Evolutionary conservation across 2,888 invertebrate species (phyloP).

Genomic region (Temnothorax ravouxi): DNA sequence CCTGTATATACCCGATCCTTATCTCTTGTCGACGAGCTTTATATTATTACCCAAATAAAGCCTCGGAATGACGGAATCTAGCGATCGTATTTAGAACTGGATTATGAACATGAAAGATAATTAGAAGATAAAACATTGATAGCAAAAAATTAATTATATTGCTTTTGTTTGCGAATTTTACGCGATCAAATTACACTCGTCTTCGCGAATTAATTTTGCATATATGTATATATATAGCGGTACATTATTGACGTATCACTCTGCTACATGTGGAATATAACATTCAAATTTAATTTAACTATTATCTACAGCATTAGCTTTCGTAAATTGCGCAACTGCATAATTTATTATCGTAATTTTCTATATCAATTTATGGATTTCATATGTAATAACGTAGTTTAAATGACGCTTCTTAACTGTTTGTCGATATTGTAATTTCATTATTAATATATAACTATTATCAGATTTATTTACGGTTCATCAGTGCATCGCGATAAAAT

Average conservation of each 20-base stretch:
- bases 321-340: background rate
- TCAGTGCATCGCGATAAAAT: background rate
- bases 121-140: background rate
- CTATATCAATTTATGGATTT: constrained; percentile 22
- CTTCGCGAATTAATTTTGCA: background rate
- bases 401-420: background rate
- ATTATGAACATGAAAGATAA: background rate
- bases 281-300: constrained; percentile 23
- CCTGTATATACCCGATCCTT: background rate
- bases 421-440: background rate
- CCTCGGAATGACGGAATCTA: too few relatives aligned
- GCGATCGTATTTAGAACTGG: background rate
- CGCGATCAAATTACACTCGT: background rate
- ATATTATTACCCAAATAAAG: constrained; percentile 11
- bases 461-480: background rate
- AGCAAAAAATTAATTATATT: background rate
- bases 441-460: background rate
- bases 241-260: background rate
- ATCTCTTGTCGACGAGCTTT: constrained; percentile 20
- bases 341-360: constrained; percentile 31
- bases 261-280: background rate
- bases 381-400: background rate
- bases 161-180: background rate
- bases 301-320: background rate
- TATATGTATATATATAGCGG: background rate